A percentile compares a stretch with the other conserved stretches of the same genome.
These are phyloP conservation scores for Drosophila nebulosa DNA, from an alignment of 1,140 invertebrate genomes.

Conservation along the genomic window DNA sequence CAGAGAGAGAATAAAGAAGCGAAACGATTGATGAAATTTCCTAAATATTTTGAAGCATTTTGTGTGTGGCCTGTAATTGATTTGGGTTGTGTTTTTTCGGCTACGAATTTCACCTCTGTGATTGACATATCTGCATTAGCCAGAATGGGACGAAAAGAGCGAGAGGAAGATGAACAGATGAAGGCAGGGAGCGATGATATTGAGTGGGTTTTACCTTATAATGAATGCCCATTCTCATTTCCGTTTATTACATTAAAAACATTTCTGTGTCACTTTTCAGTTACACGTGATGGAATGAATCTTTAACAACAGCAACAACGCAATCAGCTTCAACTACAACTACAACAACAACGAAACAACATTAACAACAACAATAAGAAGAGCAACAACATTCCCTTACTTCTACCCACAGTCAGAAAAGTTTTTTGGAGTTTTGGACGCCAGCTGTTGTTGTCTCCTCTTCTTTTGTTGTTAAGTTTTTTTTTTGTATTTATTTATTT, in stretches of 20 bases:
- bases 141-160: not conserved
- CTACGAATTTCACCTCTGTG: conserved; percentile 44
- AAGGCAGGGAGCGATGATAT: not conserved
- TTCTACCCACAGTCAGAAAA: conserved; percentile 5
- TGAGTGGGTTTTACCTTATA: not conserved
- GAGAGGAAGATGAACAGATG: not conserved
- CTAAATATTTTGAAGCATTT: conserved; percentile 27
- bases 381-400: conserved; percentile 26
- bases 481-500: conserved; percentile 34
- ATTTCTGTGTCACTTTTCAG: conserved; percentile 60
- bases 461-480: conserved; percentile 39
- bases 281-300: conserved; percentile 57
- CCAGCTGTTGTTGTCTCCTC: not conserved
- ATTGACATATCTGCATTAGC: conserved; percentile 48
- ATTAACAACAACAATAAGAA: conserved; percentile 17
- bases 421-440: conserved; percentile 41
- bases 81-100: conserved; percentile 46
- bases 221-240: conserved; percentile 46
- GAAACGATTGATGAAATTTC: not conserved
- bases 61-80: conserved; percentile 56
- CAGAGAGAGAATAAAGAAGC: not conserved
- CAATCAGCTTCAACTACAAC: too few species aligned
- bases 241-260: conserved; percentile 44
- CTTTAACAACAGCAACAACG: conserved; percentile 37
- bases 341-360: conserved; percentile 16